These are phyloP conservation scores for Chloroceryle amazona DNA, from an alignment of 2,797 vertebrate genomes.

Conservation along the genomic window DNA sequence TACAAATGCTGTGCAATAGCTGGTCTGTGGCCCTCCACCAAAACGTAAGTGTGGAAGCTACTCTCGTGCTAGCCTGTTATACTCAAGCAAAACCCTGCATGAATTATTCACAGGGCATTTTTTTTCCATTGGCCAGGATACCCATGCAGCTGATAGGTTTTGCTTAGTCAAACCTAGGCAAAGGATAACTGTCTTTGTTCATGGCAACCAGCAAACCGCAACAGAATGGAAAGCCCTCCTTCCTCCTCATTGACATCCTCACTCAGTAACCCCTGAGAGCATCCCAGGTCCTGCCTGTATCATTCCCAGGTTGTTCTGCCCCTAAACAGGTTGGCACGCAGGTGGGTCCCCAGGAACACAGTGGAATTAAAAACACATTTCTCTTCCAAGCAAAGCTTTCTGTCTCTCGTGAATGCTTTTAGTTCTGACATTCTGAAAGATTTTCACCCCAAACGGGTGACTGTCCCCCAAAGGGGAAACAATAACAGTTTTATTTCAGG, in stretches of 20 bases:
- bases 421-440: not conserved
- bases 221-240: not conserved
- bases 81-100: not conserved
- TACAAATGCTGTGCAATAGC: not conserved
- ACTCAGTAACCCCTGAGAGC: not conserved
- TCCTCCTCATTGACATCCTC: not conserved
- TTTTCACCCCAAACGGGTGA: not conserved
- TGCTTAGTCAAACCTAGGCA: not conserved
- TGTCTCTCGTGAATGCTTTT: not conserved
- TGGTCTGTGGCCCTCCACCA: not conserved
- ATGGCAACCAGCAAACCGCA: not conserved
- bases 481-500: conserved; percentile 15
- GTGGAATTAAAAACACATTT: not conserved
- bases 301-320: not conserved
- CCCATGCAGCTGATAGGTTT: not conserved
- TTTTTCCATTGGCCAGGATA: not conserved
- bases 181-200: not conserved
- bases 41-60: not conserved
- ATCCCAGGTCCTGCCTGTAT: not conserved
- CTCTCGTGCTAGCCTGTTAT: not conserved
- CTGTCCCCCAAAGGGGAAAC: not conserved
- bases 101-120: not conserved
- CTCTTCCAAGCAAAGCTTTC: not conserved
- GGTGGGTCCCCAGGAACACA: not conserved
- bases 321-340: not conserved